Percentiles rank a stretch among this genome's conserved stretches.
These are phyloP conservation scores for Drosophila lacicola DNA, from an alignment of 2,888 invertebrate genomes.

Conservation along the genomic window DNA sequence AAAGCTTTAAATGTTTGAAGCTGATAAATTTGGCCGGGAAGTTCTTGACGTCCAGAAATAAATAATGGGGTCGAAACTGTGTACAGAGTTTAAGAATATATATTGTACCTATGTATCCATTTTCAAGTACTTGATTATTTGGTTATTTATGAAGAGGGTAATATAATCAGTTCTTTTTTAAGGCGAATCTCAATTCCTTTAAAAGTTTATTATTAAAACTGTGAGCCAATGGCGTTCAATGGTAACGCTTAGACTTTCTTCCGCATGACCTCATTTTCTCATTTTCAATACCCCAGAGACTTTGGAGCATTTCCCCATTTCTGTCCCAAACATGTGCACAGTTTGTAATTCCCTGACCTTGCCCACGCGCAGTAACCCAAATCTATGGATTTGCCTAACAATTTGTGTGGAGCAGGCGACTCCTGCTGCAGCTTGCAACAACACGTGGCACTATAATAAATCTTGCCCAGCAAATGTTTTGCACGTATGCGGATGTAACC, in stretches of 20 bases:
- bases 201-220: neutral
- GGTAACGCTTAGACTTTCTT: neutral
- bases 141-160: too few relatives aligned
- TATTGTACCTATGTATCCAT: too few relatives aligned
- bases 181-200: too few relatives aligned
- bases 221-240: neutral
- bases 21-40: too few relatives aligned
- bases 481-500: conserved; percentile 61
- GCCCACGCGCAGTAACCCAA: conserved; percentile 35
- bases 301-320: conserved; percentile 8
- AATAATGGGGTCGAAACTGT: too few relatives aligned
- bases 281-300: neutral
- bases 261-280: conserved; percentile 8
- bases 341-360: conserved; percentile 40
- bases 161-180: too few relatives aligned
- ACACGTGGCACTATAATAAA: conserved; percentile 67
- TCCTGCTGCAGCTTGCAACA: conserved; percentile 48
- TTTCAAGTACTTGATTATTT: too few relatives aligned
- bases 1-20: too few relatives aligned
- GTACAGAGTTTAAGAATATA: too few relatives aligned
- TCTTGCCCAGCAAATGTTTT: conserved; percentile 59
- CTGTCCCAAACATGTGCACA: neutral
- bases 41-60: too few relatives aligned
- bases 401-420: conserved; percentile 10
- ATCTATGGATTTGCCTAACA: conserved; percentile 40